These are phyloP conservation scores for Petroica traversi DNA, from an alignment of 2,113 vertebrate species.

Conservation along the genomic window DNA sequence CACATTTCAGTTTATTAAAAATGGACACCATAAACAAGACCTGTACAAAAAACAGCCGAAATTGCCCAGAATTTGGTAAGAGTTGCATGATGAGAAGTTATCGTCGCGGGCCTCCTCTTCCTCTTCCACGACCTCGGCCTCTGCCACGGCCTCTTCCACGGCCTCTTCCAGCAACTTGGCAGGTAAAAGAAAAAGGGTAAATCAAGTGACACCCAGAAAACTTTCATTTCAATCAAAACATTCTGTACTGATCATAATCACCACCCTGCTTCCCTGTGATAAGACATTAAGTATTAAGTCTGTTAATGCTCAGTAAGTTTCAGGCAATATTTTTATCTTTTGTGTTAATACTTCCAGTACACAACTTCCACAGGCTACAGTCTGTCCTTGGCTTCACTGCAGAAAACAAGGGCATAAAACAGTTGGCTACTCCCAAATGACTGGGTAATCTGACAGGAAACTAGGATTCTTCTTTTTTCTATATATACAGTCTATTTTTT, in stretches of 20 bases:
- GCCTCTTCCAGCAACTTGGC: conserved; percentile 90
- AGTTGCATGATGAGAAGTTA: conserved; percentile 65
- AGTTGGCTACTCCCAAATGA: not conserved
- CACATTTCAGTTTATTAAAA: conserved; percentile 62
- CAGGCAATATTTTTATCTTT: not conserved
- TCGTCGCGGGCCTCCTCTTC: conserved; percentile 92
- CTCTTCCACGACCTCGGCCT: conserved; percentile 91
- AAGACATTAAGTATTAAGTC: not conserved
- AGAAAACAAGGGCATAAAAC: not conserved
- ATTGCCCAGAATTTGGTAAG: not conserved
- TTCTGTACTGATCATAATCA: not conserved
- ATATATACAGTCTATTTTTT: not conserved
- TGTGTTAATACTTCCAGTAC: not conserved
- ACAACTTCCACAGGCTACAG: not conserved
- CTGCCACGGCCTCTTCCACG: conserved; percentile 85
- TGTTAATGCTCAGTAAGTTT: not conserved
- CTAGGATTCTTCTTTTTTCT: not conserved
- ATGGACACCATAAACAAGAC: conserved; percentile 65
- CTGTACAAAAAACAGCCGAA: conserved; percentile 77
- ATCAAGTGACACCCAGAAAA: not conserved
- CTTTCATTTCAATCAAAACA: not conserved
- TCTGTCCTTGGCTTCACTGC: not conserved
- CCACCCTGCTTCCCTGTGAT: not conserved
- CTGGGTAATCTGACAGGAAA: not conserved
- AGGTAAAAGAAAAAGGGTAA: not conserved